Evolutionary conservation across 2,888 invertebrate genomes (phyloP).

Genomic region (Nineta flava): DNA sequence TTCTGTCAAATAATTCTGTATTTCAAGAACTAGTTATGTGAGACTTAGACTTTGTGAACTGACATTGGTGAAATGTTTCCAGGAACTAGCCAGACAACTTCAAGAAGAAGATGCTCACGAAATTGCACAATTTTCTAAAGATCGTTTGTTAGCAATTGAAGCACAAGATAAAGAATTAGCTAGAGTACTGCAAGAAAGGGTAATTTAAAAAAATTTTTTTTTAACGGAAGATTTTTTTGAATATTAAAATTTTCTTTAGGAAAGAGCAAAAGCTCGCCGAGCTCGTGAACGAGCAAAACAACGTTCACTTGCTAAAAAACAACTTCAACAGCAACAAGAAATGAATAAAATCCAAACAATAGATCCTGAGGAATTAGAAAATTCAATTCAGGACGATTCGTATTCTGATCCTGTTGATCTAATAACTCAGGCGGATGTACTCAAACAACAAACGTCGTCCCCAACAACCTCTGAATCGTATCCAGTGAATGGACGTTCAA

Average conservation of each 20-base stretch:
- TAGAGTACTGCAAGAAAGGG: conserved; percentile 53
- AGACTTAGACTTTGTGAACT: no score
- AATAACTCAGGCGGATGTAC: conserved; percentile 23
- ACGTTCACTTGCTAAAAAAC: conserved; percentile 36
- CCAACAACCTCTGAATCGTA: conserved; percentile 21
- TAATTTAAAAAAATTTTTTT: conserved; percentile 11
- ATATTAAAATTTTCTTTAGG: conserved; percentile 25
- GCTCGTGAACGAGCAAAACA: conserved; percentile 53
- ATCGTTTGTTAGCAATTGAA: conserved; percentile 56
- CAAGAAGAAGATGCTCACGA: conserved; percentile 54
- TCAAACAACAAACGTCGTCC: conserved; percentile 13
- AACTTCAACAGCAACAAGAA: conserved; percentile 22
- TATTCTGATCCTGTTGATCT: conserved; percentile 40
- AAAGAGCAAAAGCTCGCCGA: conserved; percentile 50
- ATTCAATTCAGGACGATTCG: conserved; percentile 26
- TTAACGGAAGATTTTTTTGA: not conserved
- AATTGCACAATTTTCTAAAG: conserved; percentile 36
- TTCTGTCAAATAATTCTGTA: not conserved
- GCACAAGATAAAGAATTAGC: conserved; percentile 67
- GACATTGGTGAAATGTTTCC: conserved; percentile 5
- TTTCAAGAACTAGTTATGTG: not conserved
- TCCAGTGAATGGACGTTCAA: conserved; percentile 9
- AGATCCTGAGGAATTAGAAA: conserved; percentile 21
- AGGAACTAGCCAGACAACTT: conserved; percentile 56
- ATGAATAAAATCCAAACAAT: conserved; percentile 28